These are phyloP conservation scores for Sminthopsis crassicaudata DNA, from an alignment of 2,113 vertebrate species.

Conservation along the genomic window DNA sequence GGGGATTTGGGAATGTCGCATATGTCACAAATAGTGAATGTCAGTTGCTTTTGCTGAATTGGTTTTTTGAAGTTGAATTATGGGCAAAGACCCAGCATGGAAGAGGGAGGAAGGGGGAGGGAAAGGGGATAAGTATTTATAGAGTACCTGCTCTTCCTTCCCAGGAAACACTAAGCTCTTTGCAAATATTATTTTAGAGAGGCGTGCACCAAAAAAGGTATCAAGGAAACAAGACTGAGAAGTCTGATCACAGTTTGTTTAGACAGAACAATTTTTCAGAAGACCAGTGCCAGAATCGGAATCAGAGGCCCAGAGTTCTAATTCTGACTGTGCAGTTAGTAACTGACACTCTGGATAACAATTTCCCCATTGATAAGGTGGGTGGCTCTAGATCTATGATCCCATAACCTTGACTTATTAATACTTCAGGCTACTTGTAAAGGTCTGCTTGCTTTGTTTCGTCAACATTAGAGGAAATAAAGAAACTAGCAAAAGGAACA, in stretches of 20 bases:
- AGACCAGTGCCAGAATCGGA: conserved; percentile 20
- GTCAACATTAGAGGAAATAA: conserved; percentile 12
- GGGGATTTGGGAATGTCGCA: too few species aligned
- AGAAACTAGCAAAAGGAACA: conserved; percentile 35
- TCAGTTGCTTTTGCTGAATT: too few species aligned
- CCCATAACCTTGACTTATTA: background rate
- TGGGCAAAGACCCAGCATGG: too few species aligned
- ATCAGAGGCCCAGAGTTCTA: background rate
- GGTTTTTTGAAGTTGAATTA: too few species aligned
- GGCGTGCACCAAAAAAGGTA: background rate
- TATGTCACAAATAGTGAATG: too few species aligned
- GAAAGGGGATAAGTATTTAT: too few species aligned
- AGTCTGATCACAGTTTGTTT: background rate
- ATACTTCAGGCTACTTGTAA: conserved; percentile 24
- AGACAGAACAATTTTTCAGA: conserved; percentile 6
- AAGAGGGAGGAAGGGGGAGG: too few species aligned
- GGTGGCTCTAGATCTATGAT: background rate
- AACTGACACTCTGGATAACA: too few species aligned
- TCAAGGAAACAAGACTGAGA: background rate
- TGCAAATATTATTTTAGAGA: background rate
- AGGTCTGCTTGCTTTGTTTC: conserved; percentile 24
- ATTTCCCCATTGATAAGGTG: background rate
- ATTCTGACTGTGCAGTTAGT: background rate
- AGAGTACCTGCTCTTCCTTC: background rate
- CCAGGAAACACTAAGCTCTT: too few species aligned